Base-by-base conservation (phyloP, 2,797 vertebrate genomes). In the Diplodus sargus region DNA sequence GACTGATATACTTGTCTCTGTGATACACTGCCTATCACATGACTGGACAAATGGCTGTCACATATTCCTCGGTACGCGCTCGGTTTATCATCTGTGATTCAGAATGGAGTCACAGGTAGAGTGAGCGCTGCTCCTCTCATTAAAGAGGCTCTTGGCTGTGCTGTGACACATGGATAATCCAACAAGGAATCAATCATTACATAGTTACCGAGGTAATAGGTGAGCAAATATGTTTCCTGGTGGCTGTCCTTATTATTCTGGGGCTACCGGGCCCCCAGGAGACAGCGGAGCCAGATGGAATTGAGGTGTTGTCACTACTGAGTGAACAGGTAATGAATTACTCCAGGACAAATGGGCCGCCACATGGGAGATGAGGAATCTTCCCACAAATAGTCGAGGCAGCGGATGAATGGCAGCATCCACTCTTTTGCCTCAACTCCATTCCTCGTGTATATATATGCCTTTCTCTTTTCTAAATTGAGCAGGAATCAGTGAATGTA, bases 301-400 rank as follows among this genome's bases (percentile, higher is more conserved):
- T 90, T 89, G 92, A 94, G 90, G 88, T 91, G 90, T 91, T 95
- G 93, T 94, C 92, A 91, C 91, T 72, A 83, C 87, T 81, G 93
- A 94, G 79, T 92, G 93, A 94, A 92, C 91, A 85, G 90, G 90
- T 95, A 95, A 95, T 95, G 93, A 94, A 95, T 95, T 95, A 94
- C 91, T 91, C 73, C 78, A 76, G 88, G 90, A 94, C 91, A 95
- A 94, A 94, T 93, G 92, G 92, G 88, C 77, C 51, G 68, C 91
- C 91, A 87, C 89, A 85, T 76, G 91, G 90, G 93, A 93, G 84
- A 87, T 76, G 89, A 87, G 70, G 83, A 88, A 86, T 88, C 86
- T 67, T 88, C 80, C 74, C 74, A 77, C 59, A 85, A 83, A 87
- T 77, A 82, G 69, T 17, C 9, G 43, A 82, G 78, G 79, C 30